A percentile compares a stretch with the other conserved stretches of the same genome.
Conservation (phyloP, 2,888 invertebrate species). For the Nasonia oneida region DNA sequence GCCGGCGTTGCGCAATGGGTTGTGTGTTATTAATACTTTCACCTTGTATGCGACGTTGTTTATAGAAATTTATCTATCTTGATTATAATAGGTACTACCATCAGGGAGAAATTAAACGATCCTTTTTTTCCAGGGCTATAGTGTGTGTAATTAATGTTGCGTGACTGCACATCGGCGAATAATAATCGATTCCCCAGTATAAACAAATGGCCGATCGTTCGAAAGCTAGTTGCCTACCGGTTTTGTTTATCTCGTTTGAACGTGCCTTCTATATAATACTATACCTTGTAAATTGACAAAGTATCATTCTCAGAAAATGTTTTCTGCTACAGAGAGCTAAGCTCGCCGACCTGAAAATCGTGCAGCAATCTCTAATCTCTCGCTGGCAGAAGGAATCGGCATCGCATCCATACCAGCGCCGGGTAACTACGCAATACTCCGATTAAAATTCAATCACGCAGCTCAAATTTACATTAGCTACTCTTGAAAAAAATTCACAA, state of each 20-base stretch:
- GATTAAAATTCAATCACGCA: background rate
- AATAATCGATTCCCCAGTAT: background rate
- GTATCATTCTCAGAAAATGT: background rate
- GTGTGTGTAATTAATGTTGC: background rate
- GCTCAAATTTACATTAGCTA: background rate
- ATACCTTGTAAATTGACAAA: background rate
- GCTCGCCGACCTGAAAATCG: background rate
- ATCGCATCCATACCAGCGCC: background rate
- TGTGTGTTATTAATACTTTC: slow-evolving; percentile 30
- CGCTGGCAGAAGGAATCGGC: too few relatives aligned
- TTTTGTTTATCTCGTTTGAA: too few relatives aligned
- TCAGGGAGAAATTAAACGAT: background rate
- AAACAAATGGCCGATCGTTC: background rate
- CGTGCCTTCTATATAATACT: background rate
- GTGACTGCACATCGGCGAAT: background rate
- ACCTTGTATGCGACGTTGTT: background rate
- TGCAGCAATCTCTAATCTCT: too few relatives aligned
- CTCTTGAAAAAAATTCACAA: background rate
- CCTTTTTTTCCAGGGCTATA: background rate
- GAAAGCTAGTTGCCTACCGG: background rate
- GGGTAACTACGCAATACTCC: background rate
- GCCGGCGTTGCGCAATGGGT: background rate
- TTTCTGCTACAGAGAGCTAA: background rate
- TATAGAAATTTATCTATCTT: background rate
- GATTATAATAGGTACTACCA: background rate